Percentiles rank a stretch among this genome's conserved stretches.
Evolutionary conservation across 2,797 vertebrate species (phyloP).

Genomic region (Scolopax bukidnonensis): DNA sequence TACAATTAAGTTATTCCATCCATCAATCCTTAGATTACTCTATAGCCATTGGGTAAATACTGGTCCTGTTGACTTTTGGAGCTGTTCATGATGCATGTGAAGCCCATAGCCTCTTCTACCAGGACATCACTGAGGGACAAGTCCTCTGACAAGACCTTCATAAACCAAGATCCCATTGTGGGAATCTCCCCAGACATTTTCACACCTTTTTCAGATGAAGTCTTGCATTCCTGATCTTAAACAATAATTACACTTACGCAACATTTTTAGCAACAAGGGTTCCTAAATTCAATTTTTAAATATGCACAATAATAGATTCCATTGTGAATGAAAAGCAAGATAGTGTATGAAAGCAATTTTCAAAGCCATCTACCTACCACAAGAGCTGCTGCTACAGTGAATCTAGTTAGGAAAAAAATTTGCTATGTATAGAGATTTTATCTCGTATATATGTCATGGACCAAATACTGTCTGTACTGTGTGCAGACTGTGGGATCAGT

Average conservation of each 20-base stretch:
- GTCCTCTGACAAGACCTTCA: conserved; percentile 1
- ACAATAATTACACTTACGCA: not conserved
- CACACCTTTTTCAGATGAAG: not conserved
- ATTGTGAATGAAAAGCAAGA: not conserved
- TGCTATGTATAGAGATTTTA: not conserved
- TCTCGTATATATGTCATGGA: not conserved
- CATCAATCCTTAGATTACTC: not conserved
- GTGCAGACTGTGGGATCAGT: not conserved
- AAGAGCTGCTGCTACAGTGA: not conserved
- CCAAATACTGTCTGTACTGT: not conserved
- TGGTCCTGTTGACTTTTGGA: not conserved
- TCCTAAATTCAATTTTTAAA: not conserved
- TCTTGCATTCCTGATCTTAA: not conserved
- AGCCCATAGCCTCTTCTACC: conserved; percentile 24
- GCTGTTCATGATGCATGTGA: not conserved
- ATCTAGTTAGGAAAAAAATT: not conserved
- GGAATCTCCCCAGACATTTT: not conserved
- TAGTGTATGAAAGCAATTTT: not conserved
- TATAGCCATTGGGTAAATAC: not conserved
- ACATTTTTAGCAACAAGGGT: not conserved
- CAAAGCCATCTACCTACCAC: not conserved
- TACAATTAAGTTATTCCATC: not conserved
- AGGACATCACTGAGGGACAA: not conserved
- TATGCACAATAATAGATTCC: not conserved
- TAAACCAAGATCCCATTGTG: conserved; percentile 21